These are phyloP conservation scores for Rhinogobius similis DNA, from an alignment of 2,113 vertebrate genomes.

Conservation along the genomic window DNA sequence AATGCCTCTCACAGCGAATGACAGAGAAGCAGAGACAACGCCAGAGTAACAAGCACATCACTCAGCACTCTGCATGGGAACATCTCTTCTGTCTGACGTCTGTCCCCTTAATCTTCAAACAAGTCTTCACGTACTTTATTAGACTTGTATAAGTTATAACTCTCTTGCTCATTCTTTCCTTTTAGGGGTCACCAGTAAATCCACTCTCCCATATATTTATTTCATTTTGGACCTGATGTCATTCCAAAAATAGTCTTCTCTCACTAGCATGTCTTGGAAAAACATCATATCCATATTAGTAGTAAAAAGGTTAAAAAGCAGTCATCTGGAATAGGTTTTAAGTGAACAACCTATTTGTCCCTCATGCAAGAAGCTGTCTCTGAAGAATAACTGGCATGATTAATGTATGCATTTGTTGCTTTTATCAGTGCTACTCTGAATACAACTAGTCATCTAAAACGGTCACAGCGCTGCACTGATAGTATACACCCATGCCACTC, in stretches of 20 bases:
- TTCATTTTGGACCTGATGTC: neutral
- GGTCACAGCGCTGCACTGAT: too few species aligned
- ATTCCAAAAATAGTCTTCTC: too few species aligned
- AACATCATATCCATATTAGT: too few species aligned
- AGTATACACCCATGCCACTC: too few species aligned
- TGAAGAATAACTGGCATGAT: neutral
- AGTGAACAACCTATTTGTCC: too few species aligned
- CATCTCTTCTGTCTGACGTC: constrained; percentile 39
- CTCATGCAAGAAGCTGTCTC: too few species aligned
- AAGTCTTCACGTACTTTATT: too few species aligned
- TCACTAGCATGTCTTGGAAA: too few species aligned
- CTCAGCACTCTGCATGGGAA: constrained; percentile 41
- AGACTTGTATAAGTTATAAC: constrained; percentile 17
- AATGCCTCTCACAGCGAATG: constrained; percentile 53
- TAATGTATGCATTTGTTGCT: neutral
- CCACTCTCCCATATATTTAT: neutral
- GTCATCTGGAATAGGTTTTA: too few species aligned
- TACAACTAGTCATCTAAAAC: neutral
- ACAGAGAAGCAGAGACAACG: constrained; percentile 60
- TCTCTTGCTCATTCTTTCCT: constrained; percentile 21
- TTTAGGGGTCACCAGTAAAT: neutral
- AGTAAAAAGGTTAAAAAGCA: too few species aligned
- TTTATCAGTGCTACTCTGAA: neutral
- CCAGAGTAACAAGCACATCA: constrained; percentile 30
- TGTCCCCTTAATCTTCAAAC: neutral